phyloP scores from a whole-genome alignment of 1,140 invertebrate species.

The Epicauta chinensis region DNA sequence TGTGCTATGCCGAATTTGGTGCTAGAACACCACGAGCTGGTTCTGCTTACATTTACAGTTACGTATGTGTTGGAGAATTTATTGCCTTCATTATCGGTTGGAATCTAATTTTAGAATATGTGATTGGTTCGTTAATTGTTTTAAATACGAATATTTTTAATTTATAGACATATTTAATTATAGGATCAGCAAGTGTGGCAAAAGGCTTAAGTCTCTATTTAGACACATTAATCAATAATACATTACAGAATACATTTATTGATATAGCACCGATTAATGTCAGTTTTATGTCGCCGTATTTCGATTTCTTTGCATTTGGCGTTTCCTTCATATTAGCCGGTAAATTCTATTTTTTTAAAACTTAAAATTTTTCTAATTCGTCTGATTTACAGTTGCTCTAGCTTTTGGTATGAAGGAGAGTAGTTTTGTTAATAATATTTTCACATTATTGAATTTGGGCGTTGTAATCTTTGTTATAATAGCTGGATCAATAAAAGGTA shows the following conservation, averaged over 20 bases:
- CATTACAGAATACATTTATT: slow-evolving; percentile 54
- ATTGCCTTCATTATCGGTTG: slow-evolving; percentile 76
- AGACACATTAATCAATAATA: slow-evolving; percentile 57
- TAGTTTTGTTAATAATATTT: slow-evolving; percentile 73
- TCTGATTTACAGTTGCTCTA: slow-evolving; percentile 53
- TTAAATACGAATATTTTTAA: background rate
- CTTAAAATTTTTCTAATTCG: slow-evolving; percentile 1
- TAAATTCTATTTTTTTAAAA: slow-evolving; percentile 31
- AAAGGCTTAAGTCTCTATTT: slow-evolving; percentile 71
- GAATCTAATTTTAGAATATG: slow-evolving; percentile 87
- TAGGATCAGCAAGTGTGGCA: slow-evolving; percentile 74
- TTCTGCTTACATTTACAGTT: slow-evolving; percentile 84
- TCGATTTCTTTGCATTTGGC: slow-evolving; percentile 60
- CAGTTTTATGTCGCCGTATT: slow-evolving; percentile 55
- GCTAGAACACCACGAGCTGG: slow-evolving; percentile 77
- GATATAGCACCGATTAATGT: slow-evolving; percentile 53
- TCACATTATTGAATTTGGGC: slow-evolving; percentile 75
- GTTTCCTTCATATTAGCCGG: slow-evolving; percentile 53
- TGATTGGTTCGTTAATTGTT: slow-evolving; percentile 64
- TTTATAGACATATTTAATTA: slow-evolving; percentile 13
- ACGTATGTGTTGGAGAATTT: slow-evolving; percentile 80
- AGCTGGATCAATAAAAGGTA: slow-evolving; percentile 69
- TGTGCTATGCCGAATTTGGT: slow-evolving; percentile 86
- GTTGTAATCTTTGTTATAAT: slow-evolving; percentile 79
- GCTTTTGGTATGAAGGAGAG: slow-evolving; percentile 81